phyloP scores from a whole-genome alignment of 2,797 vertebrate species.

The Rhinichthys osculus region DNA sequence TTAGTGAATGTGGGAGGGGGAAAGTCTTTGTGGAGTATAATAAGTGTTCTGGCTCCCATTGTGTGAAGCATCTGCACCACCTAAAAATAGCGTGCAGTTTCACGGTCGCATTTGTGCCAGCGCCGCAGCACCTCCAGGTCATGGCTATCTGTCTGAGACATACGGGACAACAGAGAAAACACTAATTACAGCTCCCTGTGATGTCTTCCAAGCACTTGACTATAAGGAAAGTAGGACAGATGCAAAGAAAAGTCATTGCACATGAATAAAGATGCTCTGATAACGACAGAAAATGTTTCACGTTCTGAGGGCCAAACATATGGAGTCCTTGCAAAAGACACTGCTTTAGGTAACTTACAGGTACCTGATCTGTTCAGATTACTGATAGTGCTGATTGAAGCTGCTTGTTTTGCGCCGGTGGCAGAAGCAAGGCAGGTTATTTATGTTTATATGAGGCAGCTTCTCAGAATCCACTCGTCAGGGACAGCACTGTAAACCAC shows the following conservation, averaged over 20 bases:
- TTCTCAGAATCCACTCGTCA: conserved; percentile 39
- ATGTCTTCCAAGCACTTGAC: conserved; percentile 6
- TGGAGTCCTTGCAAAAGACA: conserved; percentile 19
- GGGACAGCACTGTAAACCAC: conserved; percentile 48
- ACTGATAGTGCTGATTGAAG: conserved; percentile 49
- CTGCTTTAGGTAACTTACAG: conserved; percentile 18
- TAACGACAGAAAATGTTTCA: not conserved
- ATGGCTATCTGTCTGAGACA: conserved; percentile 12
- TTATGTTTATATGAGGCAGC: conserved; percentile 51
- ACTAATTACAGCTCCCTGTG: conserved; percentile 49
- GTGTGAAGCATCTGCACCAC: conserved; percentile 36
- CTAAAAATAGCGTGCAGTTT: conserved; percentile 48
- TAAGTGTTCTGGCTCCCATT: conserved; percentile 29
- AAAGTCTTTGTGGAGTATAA: conserved; percentile 24
- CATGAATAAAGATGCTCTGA: conserved; percentile 4
- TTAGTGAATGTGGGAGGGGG: conserved; percentile 7
- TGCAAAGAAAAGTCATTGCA: conserved; percentile 5
- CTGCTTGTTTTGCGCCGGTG: conserved; percentile 30
- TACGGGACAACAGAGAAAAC: conserved; percentile 34
- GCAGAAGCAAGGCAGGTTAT: conserved; percentile 49
- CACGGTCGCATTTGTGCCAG: conserved; percentile 33
- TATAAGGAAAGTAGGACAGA: not conserved
- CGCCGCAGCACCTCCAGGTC: conserved; percentile 24
- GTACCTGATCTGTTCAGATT: conserved; percentile 46
- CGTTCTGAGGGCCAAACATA: conserved; percentile 12